Base-by-base conservation (phyloP, 2,888 invertebrate species). In the Hedychridium roseum region DNA sequence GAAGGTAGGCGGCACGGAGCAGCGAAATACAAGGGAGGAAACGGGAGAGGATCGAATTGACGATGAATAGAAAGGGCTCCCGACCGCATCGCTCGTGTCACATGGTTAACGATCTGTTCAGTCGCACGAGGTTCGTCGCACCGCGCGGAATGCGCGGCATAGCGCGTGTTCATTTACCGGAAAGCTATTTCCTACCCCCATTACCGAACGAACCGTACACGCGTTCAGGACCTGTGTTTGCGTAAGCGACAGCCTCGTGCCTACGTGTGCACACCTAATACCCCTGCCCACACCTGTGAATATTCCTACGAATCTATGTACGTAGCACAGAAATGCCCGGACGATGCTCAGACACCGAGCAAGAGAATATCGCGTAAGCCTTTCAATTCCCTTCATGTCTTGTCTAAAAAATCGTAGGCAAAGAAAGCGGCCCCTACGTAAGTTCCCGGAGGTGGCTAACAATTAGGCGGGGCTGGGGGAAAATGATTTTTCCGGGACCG, bases 111-210 rank as follows among this genome's bases (percentile, higher is more conserved):
- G 66, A 65, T 59, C 61, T 57, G 65, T 54, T 67, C 58, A 45
- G 51, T 59, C 39, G 50, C 45, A 44, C 55, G 64, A 50, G 54
- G 52, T 50, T 44, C 55, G 52, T 46, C 50, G 53, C 50, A 42
- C 54, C 40, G 41, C 34, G 39, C 36, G 56, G 57, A 60, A 65
- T 61, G 53, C 52, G 44, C 35, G 37, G 48, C 60, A 62, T 63
- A 60, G 56, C 63, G 66, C 58, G 58, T 60, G 67, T 67, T 64
- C 64, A 65, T 67, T 67, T 64, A 59, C 63, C 51, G 65, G 59
- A 66, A 63, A 66, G 64, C 63, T 54, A 66, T 66, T 66, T 62
- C 54, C 58, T 54, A 42, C 43, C 51, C 54, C 58, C 62, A 62
- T 62, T 62, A 62, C 52, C 43, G 59, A 45, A 42, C 50, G 20